phyloP scores from a whole-genome alignment of 2,888 invertebrate species.

The Amblyteles armatorius region DNA sequence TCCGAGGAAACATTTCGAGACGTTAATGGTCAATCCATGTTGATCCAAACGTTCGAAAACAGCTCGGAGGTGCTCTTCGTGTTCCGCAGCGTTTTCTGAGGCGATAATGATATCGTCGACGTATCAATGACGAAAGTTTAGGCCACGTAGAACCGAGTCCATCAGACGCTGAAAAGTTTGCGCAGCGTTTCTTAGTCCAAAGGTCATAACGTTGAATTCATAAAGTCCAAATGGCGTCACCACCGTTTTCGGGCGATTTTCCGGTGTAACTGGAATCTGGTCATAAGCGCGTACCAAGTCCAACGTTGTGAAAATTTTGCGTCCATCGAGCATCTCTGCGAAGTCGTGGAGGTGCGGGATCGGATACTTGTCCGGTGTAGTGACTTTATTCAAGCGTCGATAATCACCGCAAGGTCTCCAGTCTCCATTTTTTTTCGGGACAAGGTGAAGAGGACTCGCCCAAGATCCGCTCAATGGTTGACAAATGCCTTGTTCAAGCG shows the following conservation, averaged over 20 bases:
- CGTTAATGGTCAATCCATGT: slow-evolving; percentile 36
- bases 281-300: slow-evolving; percentile 59
- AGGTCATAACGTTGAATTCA: slow-evolving; percentile 63
- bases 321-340: slow-evolving; percentile 11
- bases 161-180: slow-evolving; percentile 64
- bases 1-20: slow-evolving; percentile 29
- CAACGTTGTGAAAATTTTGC: slow-evolving; percentile 53
- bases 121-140: slow-evolving; percentile 24
- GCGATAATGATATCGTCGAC: slow-evolving; percentile 49
- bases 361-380: slow-evolving; percentile 29
- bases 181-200: slow-evolving; percentile 71
- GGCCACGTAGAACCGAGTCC: slow-evolving; percentile 20
- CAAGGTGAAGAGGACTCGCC: slow-evolving; percentile 47
- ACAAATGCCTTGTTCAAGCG: slow-evolving; percentile 34
- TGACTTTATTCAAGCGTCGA: slow-evolving; percentile 21
- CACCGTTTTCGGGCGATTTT: slow-evolving; percentile 75
- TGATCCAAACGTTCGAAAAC: slow-evolving; percentile 27
- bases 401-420: slow-evolving; percentile 48
- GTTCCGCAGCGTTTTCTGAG: background rate
- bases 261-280: slow-evolving; percentile 63
- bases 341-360: slow-evolving; percentile 53
- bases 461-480: slow-evolving; percentile 17
- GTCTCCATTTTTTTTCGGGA: slow-evolving; percentile 31
- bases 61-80: slow-evolving; percentile 21
- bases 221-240: slow-evolving; percentile 76